Conservation (phyloP, 2,797 vertebrate genomes). For the Pteronotus mesoamericanus region DNA sequence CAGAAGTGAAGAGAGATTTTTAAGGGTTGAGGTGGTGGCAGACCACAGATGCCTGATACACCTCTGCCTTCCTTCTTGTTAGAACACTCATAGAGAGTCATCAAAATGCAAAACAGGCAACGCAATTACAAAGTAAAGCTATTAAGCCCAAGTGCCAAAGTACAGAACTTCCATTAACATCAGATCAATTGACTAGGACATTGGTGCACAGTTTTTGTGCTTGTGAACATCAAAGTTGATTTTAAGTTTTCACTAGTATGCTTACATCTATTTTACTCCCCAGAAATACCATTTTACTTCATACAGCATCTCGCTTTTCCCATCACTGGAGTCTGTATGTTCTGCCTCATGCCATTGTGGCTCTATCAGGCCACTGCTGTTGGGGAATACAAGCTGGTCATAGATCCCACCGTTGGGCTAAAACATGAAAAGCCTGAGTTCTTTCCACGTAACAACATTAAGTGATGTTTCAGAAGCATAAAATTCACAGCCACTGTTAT, state of each 20-base stretch:
- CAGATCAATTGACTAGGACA: neutral
- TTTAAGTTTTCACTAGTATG: neutral
- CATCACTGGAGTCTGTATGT: neutral
- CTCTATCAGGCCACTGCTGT: neutral
- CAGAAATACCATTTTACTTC: neutral
- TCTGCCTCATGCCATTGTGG: neutral
- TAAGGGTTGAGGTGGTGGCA: neutral
- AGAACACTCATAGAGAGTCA: neutral
- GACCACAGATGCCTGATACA: neutral
- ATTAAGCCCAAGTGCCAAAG: neutral
- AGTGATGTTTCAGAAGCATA: neutral
- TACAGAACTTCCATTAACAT: neutral
- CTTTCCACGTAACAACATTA: neutral
- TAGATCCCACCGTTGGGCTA: neutral
- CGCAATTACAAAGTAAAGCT: neutral
- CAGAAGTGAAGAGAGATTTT: neutral
- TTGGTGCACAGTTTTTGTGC: neutral
- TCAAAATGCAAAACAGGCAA: neutral
- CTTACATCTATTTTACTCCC: neutral
- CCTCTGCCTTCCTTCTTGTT: neutral
- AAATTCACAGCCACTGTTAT: neutral
- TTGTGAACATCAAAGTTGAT: neutral
- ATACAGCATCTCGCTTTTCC: neutral
- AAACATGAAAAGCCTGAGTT: neutral
- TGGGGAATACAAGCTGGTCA: neutral